phyloP scores from a whole-genome alignment of 2,888 invertebrate genomes.

The Rugalucina vietnamica region DNA sequence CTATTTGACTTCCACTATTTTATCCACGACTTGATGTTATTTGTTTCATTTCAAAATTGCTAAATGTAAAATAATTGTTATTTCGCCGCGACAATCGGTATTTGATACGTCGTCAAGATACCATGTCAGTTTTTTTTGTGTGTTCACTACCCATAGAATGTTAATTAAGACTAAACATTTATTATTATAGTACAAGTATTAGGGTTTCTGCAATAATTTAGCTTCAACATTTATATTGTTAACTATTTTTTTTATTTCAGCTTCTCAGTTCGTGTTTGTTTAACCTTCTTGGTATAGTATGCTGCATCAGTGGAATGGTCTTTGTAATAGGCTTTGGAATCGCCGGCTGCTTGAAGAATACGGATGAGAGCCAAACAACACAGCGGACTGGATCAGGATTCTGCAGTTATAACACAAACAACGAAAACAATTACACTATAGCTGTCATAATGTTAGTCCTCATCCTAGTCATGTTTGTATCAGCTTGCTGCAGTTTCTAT shows the following conservation, averaged over 20 bases:
- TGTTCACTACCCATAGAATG: no score
- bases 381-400: neutral
- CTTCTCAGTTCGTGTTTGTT: neutral
- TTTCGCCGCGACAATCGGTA: no score
- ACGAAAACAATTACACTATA: neutral
- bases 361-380: neutral
- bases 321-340: neutral
- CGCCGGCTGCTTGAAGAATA: neutral
- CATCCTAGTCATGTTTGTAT: neutral
- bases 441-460: neutral
- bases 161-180: no score
- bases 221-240: no score
- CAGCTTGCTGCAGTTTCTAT: neutral
- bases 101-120: no score
- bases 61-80: no score
- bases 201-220: no score
- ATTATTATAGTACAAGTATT: no score
- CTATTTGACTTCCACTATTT: no score
- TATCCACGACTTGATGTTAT: no score
- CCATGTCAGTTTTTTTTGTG: no score
- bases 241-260: neutral
- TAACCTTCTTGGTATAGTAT: neutral
- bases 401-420: neutral
- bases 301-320: neutral
- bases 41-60: no score